Percentiles rank a stretch among this genome's conserved stretches.
Conservation (phyloP, 2,113 vertebrate genomes). For the Psittacus erithacus region DNA sequence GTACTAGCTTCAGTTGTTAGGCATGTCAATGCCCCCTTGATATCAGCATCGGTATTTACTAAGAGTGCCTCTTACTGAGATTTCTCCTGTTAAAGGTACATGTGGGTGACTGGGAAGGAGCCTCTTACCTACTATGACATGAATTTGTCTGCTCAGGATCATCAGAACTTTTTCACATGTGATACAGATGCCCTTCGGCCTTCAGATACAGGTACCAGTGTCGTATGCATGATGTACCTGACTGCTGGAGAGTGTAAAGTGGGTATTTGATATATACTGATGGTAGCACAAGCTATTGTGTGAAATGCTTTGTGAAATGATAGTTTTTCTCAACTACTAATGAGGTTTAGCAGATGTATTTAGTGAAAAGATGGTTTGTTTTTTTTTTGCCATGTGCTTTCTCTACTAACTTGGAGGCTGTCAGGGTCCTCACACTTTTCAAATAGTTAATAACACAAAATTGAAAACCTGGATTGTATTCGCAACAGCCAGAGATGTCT, state of each 20-base stretch:
- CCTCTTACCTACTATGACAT: slow-evolving; percentile 98
- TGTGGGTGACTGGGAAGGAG: slow-evolving; percentile 98
- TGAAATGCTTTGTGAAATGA: background rate
- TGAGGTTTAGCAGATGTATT: background rate
- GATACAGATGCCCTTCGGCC: slow-evolving; percentile 91
- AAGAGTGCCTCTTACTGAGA: background rate
- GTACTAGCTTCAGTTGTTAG: background rate
- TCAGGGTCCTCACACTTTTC: background rate
- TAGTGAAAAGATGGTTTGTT: background rate
- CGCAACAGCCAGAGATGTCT: background rate
- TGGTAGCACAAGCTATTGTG: rapidly evolving
- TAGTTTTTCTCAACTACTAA: background rate
- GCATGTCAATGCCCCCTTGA: background rate
- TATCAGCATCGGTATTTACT: background rate
- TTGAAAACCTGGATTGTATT: background rate
- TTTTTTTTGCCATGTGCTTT: background rate
- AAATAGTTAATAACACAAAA: background rate
- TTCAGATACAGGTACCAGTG: slow-evolving; percentile 88
- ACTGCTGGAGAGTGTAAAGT: rapidly evolving
- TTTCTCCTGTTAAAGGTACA: slow-evolving; percentile 81
- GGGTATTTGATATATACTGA: background rate
- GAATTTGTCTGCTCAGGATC: slow-evolving; percentile 98
- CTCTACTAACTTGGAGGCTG: background rate
- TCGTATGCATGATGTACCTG: rapidly evolving
- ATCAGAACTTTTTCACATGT: slow-evolving; percentile 97